Percentiles rank a stretch among this genome's conserved stretches.
Conservation (phyloP, 2,113 vertebrate species). For the Elachura formosa region DNA sequence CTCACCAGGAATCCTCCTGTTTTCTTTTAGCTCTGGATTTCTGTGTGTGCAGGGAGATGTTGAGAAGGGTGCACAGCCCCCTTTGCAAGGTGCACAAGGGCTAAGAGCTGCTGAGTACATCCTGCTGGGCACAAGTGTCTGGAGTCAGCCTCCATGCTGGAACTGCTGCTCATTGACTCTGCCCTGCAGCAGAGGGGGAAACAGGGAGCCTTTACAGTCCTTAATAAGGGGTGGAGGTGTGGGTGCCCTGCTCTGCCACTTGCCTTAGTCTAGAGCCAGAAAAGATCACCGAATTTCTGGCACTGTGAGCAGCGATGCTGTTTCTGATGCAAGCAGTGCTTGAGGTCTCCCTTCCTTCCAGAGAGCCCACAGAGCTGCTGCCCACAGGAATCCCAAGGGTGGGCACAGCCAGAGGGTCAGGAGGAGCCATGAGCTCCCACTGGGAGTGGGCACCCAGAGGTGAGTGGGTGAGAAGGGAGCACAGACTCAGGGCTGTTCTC, state of each 20-base stretch:
- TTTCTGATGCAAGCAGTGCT: fast-evolving
- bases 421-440: neutral
- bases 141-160: neutral
- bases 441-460: neutral
- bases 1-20: neutral
- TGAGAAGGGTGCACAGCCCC: fast-evolving
- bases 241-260: neutral
- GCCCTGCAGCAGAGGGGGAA: neutral
- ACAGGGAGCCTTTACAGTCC: neutral
- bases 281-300: fast-evolving
- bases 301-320: fast-evolving
- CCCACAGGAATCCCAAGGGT: neutral
- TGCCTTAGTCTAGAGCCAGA: neutral
- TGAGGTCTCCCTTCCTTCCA: neutral
- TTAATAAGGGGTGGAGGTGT: neutral
- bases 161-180: neutral
- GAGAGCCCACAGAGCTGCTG: neutral
- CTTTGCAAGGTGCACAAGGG: neutral
- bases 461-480: neutral
- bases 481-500: neutral
- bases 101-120: neutral
- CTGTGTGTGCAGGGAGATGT: fast-evolving
- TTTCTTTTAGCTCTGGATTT: neutral
- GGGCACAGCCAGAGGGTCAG: neutral
- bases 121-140: fast-evolving